Percentiles rank a stretch among this genome's conserved stretches.
Evolutionary conservation across 1,140 invertebrate genomes (phyloP).

Genomic region (Trichoplusia ni): DNA sequence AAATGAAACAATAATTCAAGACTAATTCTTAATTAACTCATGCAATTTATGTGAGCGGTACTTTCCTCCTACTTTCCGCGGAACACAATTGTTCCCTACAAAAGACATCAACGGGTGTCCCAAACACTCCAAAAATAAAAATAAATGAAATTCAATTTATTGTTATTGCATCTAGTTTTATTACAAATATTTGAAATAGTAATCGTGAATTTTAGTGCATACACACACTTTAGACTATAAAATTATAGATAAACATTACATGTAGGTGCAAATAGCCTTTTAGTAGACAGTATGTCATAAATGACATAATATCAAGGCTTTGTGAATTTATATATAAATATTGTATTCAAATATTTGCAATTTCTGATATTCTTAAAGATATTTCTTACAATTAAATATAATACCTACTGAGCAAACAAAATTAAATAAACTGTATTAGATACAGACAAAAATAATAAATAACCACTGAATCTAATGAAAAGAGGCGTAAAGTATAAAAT

Average conservation of each 20-base stretch:
- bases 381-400: background rate
- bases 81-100: conserved; percentile 20
- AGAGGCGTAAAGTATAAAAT: conserved; percentile 3
- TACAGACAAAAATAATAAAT: conserved; percentile 1
- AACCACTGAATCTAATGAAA: conserved; percentile 6
- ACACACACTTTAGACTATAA: background rate
- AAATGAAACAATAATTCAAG: background rate
- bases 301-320: no score
- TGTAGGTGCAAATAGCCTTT: background rate
- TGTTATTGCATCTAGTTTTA: no score
- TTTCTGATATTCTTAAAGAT: background rate
- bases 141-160: no score
- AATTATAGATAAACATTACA: background rate
- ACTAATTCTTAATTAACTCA: no score
- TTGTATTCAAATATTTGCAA: no score
- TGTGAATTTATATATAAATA: no score
- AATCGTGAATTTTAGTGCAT: background rate
- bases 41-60: no score
- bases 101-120: conserved; percentile 62
- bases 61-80: no score
- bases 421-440: background rate
- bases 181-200: background rate
- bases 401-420: background rate
- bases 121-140: no score
- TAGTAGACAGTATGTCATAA: background rate